Conservation (phyloP, 2,797 vertebrate genomes). For the Fundulus diaphanus region DNA sequence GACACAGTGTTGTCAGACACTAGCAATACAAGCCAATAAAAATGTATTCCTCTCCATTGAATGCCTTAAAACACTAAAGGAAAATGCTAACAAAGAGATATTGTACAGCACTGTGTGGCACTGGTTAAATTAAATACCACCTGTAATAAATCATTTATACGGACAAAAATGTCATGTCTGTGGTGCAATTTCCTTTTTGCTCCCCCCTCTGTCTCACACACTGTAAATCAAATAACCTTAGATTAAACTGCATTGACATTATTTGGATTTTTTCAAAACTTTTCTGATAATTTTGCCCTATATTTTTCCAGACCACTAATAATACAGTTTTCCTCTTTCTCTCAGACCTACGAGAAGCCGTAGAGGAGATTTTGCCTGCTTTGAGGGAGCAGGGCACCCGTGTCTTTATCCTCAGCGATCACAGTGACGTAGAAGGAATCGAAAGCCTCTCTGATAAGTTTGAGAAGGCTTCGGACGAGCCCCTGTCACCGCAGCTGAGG, state of each 20-base stretch:
- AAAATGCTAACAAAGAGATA: no score
- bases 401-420: conserved; percentile 80
- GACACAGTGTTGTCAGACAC: background rate
- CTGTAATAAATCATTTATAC: background rate
- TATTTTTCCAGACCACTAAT: background rate
- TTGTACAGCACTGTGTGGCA: background rate
- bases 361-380: conserved; percentile 85
- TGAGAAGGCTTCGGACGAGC: conserved; percentile 78
- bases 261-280: background rate
- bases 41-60: no score
- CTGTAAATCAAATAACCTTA: background rate
- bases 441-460: conserved; percentile 83
- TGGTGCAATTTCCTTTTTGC: background rate
- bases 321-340: background rate
- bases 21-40: background rate
- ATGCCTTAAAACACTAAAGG: no score
- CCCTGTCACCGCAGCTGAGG: conserved; percentile 80
- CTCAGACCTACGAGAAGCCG: conserved; percentile 79
- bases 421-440: conserved; percentile 74
- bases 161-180: background rate
- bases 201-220: background rate
- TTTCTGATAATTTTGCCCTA: background rate
- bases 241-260: background rate
- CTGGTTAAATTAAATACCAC: no score
- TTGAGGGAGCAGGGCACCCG: conserved; percentile 77